A percentile compares a stretch with the other conserved stretches of the same genome.
These are phyloP conservation scores for Macropodus opercularis DNA, from an alignment of 2,797 vertebrate genomes.

Conservation along the genomic window DNA sequence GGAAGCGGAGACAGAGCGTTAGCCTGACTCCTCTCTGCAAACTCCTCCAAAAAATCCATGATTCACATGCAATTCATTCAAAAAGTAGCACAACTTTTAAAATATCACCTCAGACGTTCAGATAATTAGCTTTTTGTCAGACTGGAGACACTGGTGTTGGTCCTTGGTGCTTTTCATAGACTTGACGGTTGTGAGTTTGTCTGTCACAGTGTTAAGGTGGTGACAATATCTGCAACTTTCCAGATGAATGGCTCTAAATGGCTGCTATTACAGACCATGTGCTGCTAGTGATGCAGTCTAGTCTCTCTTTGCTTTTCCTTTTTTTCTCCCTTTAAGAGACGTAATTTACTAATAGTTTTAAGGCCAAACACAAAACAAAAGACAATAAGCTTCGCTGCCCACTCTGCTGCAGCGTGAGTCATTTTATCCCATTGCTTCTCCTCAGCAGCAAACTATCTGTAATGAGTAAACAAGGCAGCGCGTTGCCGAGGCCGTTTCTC, in stretches of 20 bases:
- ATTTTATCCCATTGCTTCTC: slow-evolving; percentile 66
- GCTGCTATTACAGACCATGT: neutral
- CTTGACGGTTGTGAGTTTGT: neutral
- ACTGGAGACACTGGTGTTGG: neutral
- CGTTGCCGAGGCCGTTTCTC: slow-evolving; percentile 41
- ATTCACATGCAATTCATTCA: too few species aligned
- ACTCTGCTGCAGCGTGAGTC: slow-evolving; percentile 65
- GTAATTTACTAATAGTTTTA: slow-evolving; percentile 47
- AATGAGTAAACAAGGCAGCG: slow-evolving; percentile 71
- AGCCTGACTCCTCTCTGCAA: too few species aligned
- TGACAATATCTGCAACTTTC: slow-evolving; percentile 18
- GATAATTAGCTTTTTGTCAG: neutral
- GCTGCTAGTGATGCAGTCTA: neutral
- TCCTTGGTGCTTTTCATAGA: neutral
- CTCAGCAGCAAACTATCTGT: slow-evolving; percentile 48
- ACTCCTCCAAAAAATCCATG: too few species aligned
- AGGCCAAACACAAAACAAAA: slow-evolving; percentile 56
- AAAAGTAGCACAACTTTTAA: neutral
- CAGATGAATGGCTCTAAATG: slow-evolving; percentile 14
- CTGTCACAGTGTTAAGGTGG: neutral
- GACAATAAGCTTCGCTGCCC: slow-evolving; percentile 49
- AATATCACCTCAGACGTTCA: too few species aligned
- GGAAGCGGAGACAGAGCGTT: too few species aligned
- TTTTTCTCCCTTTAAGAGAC: slow-evolving; percentile 17
- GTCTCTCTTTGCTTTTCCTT: slow-evolving; percentile 25